These are phyloP conservation scores for Sebastes variabilis DNA, from an alignment of 2,797 vertebrate species.

Conservation along the genomic window DNA sequence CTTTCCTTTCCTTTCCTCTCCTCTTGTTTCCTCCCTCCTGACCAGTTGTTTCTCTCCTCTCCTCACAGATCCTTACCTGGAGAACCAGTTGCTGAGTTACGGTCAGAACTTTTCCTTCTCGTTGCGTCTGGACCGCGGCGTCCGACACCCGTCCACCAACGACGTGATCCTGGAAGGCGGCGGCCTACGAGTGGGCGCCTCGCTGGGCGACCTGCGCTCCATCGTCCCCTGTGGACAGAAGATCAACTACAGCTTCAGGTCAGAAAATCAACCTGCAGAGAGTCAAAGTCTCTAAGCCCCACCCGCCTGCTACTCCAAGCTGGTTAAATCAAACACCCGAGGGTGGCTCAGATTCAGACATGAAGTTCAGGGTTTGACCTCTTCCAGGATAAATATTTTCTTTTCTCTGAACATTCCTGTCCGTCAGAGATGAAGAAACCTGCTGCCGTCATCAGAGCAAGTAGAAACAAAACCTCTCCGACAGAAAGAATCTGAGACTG, in stretches of 20 bases:
- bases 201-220: constrained; percentile 84
- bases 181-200: constrained; percentile 82
- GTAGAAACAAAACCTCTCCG: constrained; percentile 19
- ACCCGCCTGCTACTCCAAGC: not conserved
- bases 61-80: constrained; percentile 85
- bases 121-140: constrained; percentile 89
- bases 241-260: constrained; percentile 90
- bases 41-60: constrained; percentile 21
- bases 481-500: not conserved
- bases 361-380: not conserved
- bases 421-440: not conserved
- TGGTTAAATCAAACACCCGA: not conserved
- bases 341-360: not conserved
- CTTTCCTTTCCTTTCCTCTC: not conserved
- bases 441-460: not conserved
- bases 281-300: not conserved
- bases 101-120: constrained; percentile 89
- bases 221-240: constrained; percentile 87
- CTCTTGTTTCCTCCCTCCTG: not conserved
- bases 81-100: constrained; percentile 92
- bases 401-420: constrained; percentile 21
- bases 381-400: not conserved
- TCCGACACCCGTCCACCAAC: constrained; percentile 81
- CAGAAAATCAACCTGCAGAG: not conserved
- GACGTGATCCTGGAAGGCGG: constrained; percentile 91